Evolutionary conservation across 2,797 vertebrate genomes (phyloP), one percentile per base, ranked within the genome.

Genomic region (Mormyrus proboscirostris): DNA sequence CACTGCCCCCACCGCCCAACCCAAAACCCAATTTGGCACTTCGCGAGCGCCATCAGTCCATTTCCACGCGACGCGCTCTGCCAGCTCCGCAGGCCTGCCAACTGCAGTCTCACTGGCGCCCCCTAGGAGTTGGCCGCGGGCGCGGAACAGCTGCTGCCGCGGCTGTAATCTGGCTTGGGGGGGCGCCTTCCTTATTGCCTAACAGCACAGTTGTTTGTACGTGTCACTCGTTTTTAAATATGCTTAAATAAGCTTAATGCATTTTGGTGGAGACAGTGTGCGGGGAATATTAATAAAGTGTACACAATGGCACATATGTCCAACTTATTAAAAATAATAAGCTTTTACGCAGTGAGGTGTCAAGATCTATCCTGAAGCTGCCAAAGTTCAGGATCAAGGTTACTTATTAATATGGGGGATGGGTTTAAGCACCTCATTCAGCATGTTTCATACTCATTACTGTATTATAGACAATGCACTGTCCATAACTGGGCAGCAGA

Each of bases 221-320:
- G 47, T 50, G 82, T 84, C 44, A 84, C 82, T 84, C 47, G 47
- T 84, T 84, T 82, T 84, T 84, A 84, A 47, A 84, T 84, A 84
- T 84, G 79, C 79, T 84, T 84, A 84, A 84, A 50, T 79, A 79
- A 79, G 73, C 73, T 84, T 50, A 84, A 50, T 50, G 82, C 47
- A 50, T 47, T 82, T 82, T 82, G 29, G 7, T 84, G 82, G 47
- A 16, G 82, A 47, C 19, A 12, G 9, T 22, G 82, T 84, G 82
- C 14, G 9, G 6, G 29, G 50, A 86, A 86, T 55, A 22, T 57
- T 57, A 57, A 86, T 86, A 57, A 57, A 86, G 25, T 33, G 7
- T 55, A 38, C 50, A 86, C 50, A 41, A 55, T 59, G 29, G 16
- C 50, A 86, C 85, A 86, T 55, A 86, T 38, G 53, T 55, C 25